Percentiles rank a stretch among this genome's conserved stretches.
phyloP scores from a whole-genome alignment of 2,797 vertebrate genomes.

The Galago senegalensis region DNA sequence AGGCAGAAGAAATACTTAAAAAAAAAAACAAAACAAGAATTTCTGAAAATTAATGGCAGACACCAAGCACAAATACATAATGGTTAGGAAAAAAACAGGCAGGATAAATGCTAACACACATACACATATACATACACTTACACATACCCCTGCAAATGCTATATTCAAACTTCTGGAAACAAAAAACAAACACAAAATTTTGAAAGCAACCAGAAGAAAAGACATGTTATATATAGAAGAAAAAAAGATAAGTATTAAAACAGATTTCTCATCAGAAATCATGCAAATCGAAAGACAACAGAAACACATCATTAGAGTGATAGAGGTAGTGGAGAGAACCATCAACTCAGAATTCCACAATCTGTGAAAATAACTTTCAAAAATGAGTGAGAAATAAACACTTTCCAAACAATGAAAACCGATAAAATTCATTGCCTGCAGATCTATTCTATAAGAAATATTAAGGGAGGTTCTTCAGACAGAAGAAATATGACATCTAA shows the following conservation, averaged over 20 bases:
- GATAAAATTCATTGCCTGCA: background rate
- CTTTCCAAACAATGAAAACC: background rate
- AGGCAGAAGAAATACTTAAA: background rate
- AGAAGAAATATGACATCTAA: background rate
- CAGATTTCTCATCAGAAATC: background rate
- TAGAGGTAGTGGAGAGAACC: background rate
- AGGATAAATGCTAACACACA: background rate
- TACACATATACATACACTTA: background rate
- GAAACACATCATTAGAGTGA: background rate
- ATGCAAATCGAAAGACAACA: background rate
- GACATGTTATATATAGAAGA: background rate
- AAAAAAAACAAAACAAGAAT: background rate
- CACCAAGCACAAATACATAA: background rate
- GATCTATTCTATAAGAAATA: background rate
- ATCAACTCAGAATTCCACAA: background rate
- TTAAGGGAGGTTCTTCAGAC: background rate
- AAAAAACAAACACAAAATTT: slow-evolving; percentile 1
- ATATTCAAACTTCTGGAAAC: background rate
- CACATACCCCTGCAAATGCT: background rate
- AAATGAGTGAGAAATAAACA: background rate
- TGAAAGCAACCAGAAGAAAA: slow-evolving; percentile 52
- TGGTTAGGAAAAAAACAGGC: slow-evolving; percentile 27
- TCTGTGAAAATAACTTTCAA: slow-evolving; percentile 42
- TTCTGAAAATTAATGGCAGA: slow-evolving; percentile 26
- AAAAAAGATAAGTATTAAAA: background rate